Conservation (phyloP, 2,797 vertebrate genomes). For the Emydoidea blandingii region DNA sequence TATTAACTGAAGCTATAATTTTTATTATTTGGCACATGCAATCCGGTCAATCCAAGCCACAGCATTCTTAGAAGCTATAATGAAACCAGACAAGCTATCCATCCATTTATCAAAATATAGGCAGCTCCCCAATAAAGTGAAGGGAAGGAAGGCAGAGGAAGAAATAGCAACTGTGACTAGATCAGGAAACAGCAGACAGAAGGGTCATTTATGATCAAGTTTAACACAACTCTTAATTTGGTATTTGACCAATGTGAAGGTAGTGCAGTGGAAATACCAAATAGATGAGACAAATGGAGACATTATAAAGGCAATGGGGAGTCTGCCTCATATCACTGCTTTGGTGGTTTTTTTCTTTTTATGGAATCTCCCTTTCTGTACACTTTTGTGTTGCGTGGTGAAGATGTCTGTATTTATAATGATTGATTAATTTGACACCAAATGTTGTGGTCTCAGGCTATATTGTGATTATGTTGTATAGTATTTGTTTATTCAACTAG, state of each 20-base stretch:
- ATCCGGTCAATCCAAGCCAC: too few species aligned
- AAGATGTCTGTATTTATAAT: neutral
- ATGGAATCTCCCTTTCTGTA: neutral
- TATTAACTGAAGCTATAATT: neutral
- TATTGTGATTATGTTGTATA: neutral
- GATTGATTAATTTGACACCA: neutral
- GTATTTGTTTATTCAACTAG: neutral
- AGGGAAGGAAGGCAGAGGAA: neutral
- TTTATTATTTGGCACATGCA: too few species aligned
- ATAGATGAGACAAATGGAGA: neutral
- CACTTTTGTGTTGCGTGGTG: neutral
- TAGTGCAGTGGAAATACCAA: neutral
- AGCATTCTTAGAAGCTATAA: neutral
- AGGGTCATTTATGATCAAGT: neutral
- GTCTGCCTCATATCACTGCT: neutral
- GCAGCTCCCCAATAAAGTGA: neutral
- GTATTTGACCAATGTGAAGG: neutral
- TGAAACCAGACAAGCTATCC: neutral
- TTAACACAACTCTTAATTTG: neutral
- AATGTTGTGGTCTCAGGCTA: neutral
- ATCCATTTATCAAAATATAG: neutral
- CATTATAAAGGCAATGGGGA: neutral
- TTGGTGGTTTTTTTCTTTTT: neutral
- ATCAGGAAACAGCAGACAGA: neutral
- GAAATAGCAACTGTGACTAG: neutral